Base-by-base conservation (phyloP, 2,797 vertebrate species). In the Pipistrellus pipistrellus region DNA sequence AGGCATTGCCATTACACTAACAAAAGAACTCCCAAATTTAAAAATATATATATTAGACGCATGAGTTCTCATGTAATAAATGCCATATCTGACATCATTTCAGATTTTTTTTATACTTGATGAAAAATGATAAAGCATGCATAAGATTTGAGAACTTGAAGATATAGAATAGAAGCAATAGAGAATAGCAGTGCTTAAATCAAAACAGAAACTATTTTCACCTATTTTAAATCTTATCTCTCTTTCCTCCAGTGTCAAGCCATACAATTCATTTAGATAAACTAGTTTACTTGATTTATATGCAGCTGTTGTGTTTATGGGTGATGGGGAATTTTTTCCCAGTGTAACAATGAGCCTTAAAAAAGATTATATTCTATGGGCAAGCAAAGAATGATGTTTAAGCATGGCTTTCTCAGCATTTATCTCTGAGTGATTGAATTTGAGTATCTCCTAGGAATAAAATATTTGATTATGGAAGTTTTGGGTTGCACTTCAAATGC, bases 381-480 rank as follows among this genome's bases (percentile, higher is more conserved):
- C 95, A 97, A 82, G 81, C 94, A 97, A 96, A 96, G 94, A 91
- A 96, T 97, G 95, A 98, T 98, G 96, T 98, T 98, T 98, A 98
- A 98, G 97, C 98, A 98, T 98, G 96, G 92, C 95, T 98, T 97
- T 97, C 72, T 89, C 27, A 90, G 96, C 97, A 94, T 97, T 97
- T 97, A 88, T 96, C 97, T 95, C 91, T 21, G 95, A 85, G 76
- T 6, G 0, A 98, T 98, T 97, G 96, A 97, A 98, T 98, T 96
- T 96, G 96, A 95, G 96, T 95, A 95, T 97, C 97, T 98, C 97
- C 95, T 89, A 96, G 96, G 97, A 97, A 93, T 94, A 66, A 97
- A 97, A 97, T 96, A 98, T 96, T 92, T 90, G 96, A 98, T 98
- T 97, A 97, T 80, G 91, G 96, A 95, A 96, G 90, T 97, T 98